Percentiles rank a stretch among this genome's conserved stretches.
Evolutionary conservation across 1,140 invertebrate species (phyloP).

Genomic region (Eurosta solidaginis): DNA sequence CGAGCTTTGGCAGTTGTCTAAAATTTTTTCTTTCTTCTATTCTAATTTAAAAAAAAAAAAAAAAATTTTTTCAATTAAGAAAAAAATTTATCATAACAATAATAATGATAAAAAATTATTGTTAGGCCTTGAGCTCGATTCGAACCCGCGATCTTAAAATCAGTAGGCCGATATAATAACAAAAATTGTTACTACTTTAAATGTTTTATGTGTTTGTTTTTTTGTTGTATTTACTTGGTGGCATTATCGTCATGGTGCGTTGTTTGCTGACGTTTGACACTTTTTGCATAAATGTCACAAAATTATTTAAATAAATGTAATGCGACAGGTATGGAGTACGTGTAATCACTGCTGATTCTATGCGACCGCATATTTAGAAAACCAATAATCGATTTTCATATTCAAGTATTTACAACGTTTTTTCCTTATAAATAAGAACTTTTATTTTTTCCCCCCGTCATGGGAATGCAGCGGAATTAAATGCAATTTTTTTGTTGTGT

Average conservation of each 20-base stretch:
- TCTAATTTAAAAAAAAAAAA: no score
- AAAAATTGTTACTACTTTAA: no score
- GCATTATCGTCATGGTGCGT: not conserved
- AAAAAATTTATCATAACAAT: no score
- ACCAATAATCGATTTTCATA: not conserved
- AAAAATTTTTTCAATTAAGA: no score
- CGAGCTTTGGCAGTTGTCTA: no score
- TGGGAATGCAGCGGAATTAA: constrained; percentile 10
- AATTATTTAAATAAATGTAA: constrained; percentile 5
- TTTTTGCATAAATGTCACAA: constrained; percentile 20
- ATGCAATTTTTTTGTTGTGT: not conserved
- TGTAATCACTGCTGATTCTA: not conserved
- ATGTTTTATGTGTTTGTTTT: not conserved
- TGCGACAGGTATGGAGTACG: not conserved
- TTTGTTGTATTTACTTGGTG: not conserved
- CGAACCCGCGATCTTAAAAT: no score
- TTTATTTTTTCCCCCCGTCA: not conserved
- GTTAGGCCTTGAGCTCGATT: no score
- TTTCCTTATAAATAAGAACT: not conserved
- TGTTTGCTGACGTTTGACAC: constrained; percentile 14
- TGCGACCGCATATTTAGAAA: not conserved
- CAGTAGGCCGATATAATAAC: no score
- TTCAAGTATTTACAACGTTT: not conserved
- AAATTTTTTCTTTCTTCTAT: no score
- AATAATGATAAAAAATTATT: no score